Conservation (phyloP, 2,888 invertebrate genomes). For the Apamea monoglypha region DNA sequence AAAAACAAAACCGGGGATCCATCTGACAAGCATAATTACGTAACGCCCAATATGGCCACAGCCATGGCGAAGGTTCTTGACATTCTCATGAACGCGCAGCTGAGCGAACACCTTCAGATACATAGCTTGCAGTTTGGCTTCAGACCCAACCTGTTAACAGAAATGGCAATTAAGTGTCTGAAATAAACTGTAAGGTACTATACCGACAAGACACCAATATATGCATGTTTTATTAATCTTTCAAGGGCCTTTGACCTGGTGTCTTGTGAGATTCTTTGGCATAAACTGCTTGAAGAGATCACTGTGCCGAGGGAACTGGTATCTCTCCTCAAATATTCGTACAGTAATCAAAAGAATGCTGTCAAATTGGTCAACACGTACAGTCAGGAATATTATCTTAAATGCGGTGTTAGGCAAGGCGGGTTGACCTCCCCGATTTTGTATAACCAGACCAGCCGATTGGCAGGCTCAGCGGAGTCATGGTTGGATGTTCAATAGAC, state of each 20-base stretch:
- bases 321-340: background rate
- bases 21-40: slow-evolving; percentile 4
- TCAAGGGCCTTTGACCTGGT: slow-evolving; percentile 17
- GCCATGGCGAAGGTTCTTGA: background rate
- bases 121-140: slow-evolving; percentile 3
- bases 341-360: background rate
- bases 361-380: no score
- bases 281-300: no score
- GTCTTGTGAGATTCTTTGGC: no score
- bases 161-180: background rate
- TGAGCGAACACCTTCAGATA: slow-evolving; percentile 7
- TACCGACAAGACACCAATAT: slow-evolving; percentile 6
- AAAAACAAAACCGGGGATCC: background rate
- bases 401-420: background rate
- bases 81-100: slow-evolving; percentile 4
- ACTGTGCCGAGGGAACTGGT: background rate
- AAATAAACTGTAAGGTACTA: slow-evolving; percentile 6
- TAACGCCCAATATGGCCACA: background rate
- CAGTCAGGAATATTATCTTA: no score
- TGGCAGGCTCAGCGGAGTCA: background rate
- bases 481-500: background rate
- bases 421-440: background rate
- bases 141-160: background rate
- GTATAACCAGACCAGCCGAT: background rate
- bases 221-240: slow-evolving; percentile 5